Percentiles rank a stretch among this genome's conserved stretches.
Evolutionary conservation across 2,888 invertebrate genomes (phyloP).

Genomic region (Mythimna impura): DNA sequence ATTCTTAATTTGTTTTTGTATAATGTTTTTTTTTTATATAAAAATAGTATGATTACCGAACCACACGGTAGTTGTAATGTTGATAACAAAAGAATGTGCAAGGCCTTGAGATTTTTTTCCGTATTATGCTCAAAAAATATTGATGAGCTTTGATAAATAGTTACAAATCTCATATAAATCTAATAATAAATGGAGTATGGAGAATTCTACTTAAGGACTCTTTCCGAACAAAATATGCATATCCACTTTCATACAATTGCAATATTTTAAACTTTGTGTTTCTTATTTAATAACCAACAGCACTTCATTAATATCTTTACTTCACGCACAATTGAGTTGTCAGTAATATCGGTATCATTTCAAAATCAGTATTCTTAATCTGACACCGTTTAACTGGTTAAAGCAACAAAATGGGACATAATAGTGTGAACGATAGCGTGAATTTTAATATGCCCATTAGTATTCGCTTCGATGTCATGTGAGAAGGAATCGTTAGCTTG

Average conservation of each 20-base stretch:
- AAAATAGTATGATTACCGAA: constrained; percentile 37
- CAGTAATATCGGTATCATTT: constrained; percentile 39
- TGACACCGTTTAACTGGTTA: constrained; percentile 67
- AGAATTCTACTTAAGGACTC: not conserved
- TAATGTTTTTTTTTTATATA: constrained; percentile 7
- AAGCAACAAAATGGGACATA: constrained; percentile 73
- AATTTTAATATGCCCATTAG: constrained; percentile 74
- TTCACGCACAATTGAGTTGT: constrained; percentile 42
- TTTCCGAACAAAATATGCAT: not conserved
- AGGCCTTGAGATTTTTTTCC: constrained; percentile 41
- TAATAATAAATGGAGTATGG: not conserved
- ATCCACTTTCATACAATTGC: not conserved
- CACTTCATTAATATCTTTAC: constrained; percentile 22
- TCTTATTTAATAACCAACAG: constrained; percentile 2
- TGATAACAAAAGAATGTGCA: constrained; percentile 56
- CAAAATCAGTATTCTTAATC: constrained; percentile 71
- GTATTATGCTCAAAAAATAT: constrained; percentile 26
- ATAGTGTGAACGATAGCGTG: constrained; percentile 65
- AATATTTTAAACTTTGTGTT: constrained; percentile 17
- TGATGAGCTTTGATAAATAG: constrained; percentile 32
- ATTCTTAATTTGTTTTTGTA: constrained; percentile 1
- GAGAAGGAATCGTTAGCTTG: constrained; percentile 60
- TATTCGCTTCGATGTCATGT: constrained; percentile 73
- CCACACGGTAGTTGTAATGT: constrained; percentile 22
- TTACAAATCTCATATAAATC: constrained; percentile 10